phyloP scores from a whole-genome alignment of 2,888 invertebrate genomes.

The Trachelus iudaicus region DNA sequence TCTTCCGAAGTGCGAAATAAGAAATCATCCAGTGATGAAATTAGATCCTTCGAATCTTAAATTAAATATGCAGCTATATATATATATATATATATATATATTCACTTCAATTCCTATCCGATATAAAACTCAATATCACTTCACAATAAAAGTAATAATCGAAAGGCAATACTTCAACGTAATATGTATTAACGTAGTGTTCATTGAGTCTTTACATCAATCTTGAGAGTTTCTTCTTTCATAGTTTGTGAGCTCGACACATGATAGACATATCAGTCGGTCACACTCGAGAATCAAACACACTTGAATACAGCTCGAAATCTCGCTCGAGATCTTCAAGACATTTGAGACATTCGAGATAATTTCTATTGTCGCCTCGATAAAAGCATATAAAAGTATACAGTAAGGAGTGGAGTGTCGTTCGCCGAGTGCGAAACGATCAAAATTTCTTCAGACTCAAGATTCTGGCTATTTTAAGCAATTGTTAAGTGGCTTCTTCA shows the following conservation, averaged over 20 bases:
- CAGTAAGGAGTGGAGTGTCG: not conserved
- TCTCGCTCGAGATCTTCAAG: not conserved
- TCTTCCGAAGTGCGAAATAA: not conserved
- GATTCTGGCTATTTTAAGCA: conserved; percentile 46
- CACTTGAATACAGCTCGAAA: not conserved
- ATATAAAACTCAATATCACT: not conserved
- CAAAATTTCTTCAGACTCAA: not conserved
- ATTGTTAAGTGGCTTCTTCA: conserved; percentile 44
- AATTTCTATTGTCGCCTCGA: not conserved
- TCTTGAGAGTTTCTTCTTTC: not conserved
- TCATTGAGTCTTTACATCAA: not conserved
- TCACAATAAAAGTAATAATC: not conserved
- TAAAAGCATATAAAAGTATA: not conserved
- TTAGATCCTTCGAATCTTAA: not conserved
- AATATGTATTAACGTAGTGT: not conserved
- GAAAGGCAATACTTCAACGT: not conserved
- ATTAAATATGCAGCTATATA: not conserved
- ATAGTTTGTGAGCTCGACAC: not conserved
- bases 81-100: not conserved
- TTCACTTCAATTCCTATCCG: not conserved
- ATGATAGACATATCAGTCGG: not conserved
- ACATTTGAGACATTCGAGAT: not conserved
- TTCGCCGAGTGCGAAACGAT: not conserved
- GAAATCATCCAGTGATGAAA: not conserved
- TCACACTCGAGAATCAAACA: not conserved